Evolutionary conservation across 2,888 invertebrate species (phyloP).

Genomic region (Cryptosula pallasiana): DNA sequence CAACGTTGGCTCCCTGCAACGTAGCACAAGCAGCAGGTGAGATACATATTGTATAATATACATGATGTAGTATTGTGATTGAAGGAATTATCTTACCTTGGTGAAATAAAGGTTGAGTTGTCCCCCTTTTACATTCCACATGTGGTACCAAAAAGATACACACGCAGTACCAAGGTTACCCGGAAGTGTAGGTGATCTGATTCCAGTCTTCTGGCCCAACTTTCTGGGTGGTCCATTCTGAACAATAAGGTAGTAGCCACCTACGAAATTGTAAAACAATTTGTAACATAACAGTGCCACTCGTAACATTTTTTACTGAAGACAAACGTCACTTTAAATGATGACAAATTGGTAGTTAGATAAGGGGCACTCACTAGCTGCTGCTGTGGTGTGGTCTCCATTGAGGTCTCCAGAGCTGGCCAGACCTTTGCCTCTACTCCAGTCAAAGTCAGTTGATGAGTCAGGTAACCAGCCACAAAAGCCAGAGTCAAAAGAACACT

Average conservation of each 20-base stretch:
- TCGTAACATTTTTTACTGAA: too few species aligned
- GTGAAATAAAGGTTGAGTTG: slow-evolving; percentile 16
- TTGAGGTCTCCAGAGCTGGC: slow-evolving; percentile 1
- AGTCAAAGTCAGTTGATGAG: not conserved
- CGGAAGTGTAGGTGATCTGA: not conserved
- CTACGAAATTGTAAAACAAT: too few species aligned
- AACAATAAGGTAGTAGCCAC: not conserved
- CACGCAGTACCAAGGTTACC: slow-evolving; percentile 1
- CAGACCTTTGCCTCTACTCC: not conserved
- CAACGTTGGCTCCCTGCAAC: not conserved
- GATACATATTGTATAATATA: too few species aligned
- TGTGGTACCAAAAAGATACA: slow-evolving; percentile 17
- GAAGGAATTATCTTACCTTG: not conserved
- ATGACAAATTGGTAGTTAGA: too few species aligned
- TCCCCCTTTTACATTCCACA: slow-evolving; percentile 18
- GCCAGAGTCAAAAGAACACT: slow-evolving; percentile 44
- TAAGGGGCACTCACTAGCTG: not conserved
- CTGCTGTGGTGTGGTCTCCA: slow-evolving; percentile 27
- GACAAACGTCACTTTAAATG: too few species aligned
- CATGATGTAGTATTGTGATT: not conserved
- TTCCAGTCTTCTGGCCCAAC: not conserved
- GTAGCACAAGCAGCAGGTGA: too few species aligned
- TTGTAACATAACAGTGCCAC: too few species aligned
- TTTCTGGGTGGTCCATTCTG: slow-evolving; percentile 15
- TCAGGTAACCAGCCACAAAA: slow-evolving; percentile 42